phyloP scores from a whole-genome alignment of 2,113 vertebrate species.

The Hippocampus comes region DNA sequence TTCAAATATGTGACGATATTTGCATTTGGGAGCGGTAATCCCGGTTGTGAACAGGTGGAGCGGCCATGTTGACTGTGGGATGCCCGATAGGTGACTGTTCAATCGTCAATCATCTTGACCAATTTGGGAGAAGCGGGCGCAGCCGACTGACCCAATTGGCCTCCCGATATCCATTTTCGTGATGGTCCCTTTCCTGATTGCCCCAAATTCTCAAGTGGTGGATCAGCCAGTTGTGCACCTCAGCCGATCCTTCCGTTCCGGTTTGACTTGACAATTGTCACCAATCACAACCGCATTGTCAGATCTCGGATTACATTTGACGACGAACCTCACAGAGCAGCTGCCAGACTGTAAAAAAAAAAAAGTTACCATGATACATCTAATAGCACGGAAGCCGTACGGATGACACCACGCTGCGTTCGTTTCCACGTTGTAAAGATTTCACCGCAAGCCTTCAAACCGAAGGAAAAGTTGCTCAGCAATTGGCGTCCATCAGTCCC shows the following conservation, averaged over 20 bases:
- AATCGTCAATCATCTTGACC: background rate
- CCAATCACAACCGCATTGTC: constrained; percentile 41
- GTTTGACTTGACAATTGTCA: constrained; percentile 3
- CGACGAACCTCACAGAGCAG: constrained; percentile 33
- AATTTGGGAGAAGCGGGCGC: background rate
- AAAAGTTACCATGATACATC: constrained; percentile 29
- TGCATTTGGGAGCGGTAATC: too few relatives aligned
- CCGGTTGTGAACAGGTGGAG: background rate
- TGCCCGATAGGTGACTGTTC: background rate
- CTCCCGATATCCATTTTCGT: background rate
- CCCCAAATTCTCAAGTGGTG: constrained; percentile 10
- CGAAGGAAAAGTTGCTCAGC: constrained; percentile 59
- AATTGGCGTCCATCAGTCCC: constrained; percentile 60
- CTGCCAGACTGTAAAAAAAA: constrained; percentile 23
- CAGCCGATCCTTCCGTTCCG: background rate
- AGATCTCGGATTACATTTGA: constrained; percentile 43
- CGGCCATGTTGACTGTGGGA: too few relatives aligned
- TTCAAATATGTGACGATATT: background rate
- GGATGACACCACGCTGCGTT: constrained; percentile 60
- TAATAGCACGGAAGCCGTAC: constrained; percentile 60
- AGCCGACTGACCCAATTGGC: too few relatives aligned
- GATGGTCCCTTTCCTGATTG: too few relatives aligned
- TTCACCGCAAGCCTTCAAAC: constrained; percentile 60
- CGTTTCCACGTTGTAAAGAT: constrained; percentile 66
- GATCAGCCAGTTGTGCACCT: background rate